Evolutionary conservation across 2,888 invertebrate genomes (phyloP).

Genomic region (Acrobasis suavella): DNA sequence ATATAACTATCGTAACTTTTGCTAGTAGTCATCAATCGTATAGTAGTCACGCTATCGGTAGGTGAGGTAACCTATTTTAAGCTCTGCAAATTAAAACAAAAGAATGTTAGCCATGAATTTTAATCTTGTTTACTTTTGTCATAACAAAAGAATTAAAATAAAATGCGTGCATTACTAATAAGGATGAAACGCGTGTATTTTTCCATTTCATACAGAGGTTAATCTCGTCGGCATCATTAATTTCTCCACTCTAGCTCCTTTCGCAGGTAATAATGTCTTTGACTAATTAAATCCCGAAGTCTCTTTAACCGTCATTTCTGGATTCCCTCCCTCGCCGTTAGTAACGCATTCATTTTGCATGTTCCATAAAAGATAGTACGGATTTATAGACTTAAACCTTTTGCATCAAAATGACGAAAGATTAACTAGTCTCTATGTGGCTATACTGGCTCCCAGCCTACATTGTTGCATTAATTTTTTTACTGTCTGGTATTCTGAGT

Average conservation of each 20-base stretch:
- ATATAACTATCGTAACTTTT: too few species aligned
- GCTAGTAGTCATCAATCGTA: too few species aligned
- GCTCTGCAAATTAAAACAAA: too few species aligned
- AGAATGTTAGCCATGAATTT: too few species aligned
- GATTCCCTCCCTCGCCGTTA: background rate
- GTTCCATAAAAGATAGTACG: background rate
- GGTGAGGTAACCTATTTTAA: too few species aligned
- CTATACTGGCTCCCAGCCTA: too few species aligned
- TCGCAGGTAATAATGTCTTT: constrained; percentile 42
- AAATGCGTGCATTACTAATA: constrained; percentile 1
- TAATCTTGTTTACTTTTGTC: too few species aligned
- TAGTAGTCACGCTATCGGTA: too few species aligned
- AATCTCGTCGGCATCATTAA: constrained; percentile 41
- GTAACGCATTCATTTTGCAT: constrained; percentile 10
- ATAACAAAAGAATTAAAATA: background rate
- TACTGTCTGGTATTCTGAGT: too few species aligned
- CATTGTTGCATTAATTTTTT: too few species aligned
- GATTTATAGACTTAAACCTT: background rate
- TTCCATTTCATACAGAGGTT: constrained; percentile 32
- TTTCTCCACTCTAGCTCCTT: constrained; percentile 36
- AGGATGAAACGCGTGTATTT: constrained; percentile 20
- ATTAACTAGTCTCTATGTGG: too few species aligned
- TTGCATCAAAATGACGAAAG: too few species aligned
- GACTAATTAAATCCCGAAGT: constrained; percentile 41
- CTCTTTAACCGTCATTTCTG: constrained; percentile 15